Evolutionary conservation across 2,888 invertebrate species (phyloP).

Genomic region (Tenodera sinensis): DNA sequence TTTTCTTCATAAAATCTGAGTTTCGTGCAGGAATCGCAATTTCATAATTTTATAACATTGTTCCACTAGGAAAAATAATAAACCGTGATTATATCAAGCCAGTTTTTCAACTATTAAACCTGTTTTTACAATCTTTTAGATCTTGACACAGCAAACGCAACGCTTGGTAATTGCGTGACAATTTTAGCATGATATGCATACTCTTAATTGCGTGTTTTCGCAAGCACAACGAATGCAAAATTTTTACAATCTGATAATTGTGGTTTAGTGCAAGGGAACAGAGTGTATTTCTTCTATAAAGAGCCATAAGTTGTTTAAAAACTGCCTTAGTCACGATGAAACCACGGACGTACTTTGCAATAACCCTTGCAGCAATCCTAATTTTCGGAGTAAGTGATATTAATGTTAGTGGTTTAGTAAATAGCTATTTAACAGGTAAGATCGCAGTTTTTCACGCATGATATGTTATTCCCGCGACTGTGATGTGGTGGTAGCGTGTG

Average conservation of each 20-base stretch:
- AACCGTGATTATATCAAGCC: too few species aligned
- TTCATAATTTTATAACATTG: too few species aligned
- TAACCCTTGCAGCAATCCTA: neutral
- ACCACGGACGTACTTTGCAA: neutral
- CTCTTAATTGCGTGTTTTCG: neutral
- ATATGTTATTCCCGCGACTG: too few species aligned
- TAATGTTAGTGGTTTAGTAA: too few species aligned
- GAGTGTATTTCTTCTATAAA: neutral
- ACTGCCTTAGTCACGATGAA: neutral
- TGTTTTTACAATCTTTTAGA: neutral
- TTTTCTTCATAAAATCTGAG: too few species aligned
- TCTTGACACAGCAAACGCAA: neutral
- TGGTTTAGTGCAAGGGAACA: neutral
- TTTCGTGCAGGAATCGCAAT: too few species aligned
- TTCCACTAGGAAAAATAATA: too few species aligned
- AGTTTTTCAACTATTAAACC: too few species aligned
- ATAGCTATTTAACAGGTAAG: too few species aligned
- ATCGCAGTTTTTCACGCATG: too few species aligned
- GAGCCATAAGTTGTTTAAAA: neutral
- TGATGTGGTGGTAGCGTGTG: too few species aligned
- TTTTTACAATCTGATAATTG: neutral
- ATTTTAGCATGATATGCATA: neutral
- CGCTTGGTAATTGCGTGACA: neutral
- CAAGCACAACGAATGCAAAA: neutral
- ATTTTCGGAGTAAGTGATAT: neutral